phyloP scores from a whole-genome alignment of 2,797 vertebrate species.

The Champsocephalus gunnari region DNA sequence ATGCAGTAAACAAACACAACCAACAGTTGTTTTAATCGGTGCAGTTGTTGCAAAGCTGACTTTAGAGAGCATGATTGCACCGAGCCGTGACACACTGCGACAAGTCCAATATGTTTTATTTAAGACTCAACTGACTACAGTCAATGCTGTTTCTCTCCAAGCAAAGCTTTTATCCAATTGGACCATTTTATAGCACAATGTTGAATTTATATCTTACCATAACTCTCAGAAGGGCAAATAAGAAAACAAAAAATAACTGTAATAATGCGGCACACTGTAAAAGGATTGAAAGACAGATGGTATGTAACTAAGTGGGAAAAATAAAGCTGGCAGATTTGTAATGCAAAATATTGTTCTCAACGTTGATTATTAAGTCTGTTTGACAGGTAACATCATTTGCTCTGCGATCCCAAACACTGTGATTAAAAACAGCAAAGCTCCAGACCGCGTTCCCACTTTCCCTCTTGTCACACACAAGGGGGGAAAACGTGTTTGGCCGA shows the following conservation, averaged over 20 bases:
- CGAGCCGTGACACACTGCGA: conserved; percentile 1
- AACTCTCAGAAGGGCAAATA: conserved; percentile 53
- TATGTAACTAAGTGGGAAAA: conserved; percentile 22
- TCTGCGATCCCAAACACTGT: conserved; percentile 53
- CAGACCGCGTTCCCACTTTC: conserved; percentile 32
- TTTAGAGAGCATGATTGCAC: not conserved
- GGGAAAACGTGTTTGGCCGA: conserved; percentile 40
- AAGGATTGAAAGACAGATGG: conserved; percentile 63
- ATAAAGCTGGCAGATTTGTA: conserved; percentile 59
- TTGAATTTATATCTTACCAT: conserved; percentile 51
- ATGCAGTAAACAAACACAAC: conserved; percentile 46
- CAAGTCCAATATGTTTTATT: conserved; percentile 10
- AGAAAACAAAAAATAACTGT: conserved; percentile 19
- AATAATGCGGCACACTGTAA: conserved; percentile 36
- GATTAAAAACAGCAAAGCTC: conserved; percentile 64
- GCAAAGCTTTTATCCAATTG: not conserved
- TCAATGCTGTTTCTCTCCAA: conserved; percentile 19
- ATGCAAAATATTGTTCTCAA: conserved; percentile 39
- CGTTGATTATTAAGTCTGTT: conserved; percentile 60
- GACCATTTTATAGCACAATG: conserved; percentile 23
- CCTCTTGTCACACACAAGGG: conserved; percentile 12
- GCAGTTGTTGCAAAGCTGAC: conserved; percentile 10
- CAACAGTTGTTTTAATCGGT: conserved; percentile 17
- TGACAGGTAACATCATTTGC: conserved; percentile 53
- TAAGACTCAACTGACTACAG: conserved; percentile 5